Evolutionary conservation across 35 echinoderm and acorn worm genomes (phyloP).

Genomic region (Heliocidaris tuberculata): DNA sequence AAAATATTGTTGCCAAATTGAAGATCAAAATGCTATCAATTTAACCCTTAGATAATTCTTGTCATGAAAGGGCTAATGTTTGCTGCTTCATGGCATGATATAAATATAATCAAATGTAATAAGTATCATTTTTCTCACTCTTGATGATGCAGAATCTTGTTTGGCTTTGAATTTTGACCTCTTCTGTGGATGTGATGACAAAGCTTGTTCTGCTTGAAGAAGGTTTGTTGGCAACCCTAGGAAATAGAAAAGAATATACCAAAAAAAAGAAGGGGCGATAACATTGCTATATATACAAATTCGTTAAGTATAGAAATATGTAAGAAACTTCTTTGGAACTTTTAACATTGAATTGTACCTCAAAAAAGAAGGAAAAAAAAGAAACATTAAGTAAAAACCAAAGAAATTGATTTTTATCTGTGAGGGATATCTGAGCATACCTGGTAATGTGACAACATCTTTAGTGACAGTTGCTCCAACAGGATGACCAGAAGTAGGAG

Average conservation of each 20-base stretch:
- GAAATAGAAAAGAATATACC: not conserved
- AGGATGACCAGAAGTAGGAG: not conserved
- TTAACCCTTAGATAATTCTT: too few species aligned
- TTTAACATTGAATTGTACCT: too few species aligned
- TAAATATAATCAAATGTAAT: too few species aligned
- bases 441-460: conserved; percentile 81
- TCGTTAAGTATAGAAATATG: not conserved
- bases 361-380: not conserved
- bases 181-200: conserved; percentile 35
- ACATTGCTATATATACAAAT: not conserved
- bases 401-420: not conserved
- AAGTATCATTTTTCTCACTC: not conserved
- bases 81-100: too few species aligned
- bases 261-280: not conserved
- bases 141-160: not conserved
- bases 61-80: too few species aligned
- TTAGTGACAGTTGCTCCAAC: conserved; percentile 53
- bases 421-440: not conserved
- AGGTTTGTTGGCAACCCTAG: conserved; percentile 13
- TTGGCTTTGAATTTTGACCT: conserved; percentile 64
- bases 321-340: not conserved
- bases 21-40: too few species aligned
- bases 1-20: too few species aligned
- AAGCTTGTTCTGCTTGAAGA: conserved; percentile 56
- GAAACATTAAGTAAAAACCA: not conserved